phyloP scores from a whole-genome alignment of 2,113 vertebrate species.

The Neogobius melanostomus region DNA sequence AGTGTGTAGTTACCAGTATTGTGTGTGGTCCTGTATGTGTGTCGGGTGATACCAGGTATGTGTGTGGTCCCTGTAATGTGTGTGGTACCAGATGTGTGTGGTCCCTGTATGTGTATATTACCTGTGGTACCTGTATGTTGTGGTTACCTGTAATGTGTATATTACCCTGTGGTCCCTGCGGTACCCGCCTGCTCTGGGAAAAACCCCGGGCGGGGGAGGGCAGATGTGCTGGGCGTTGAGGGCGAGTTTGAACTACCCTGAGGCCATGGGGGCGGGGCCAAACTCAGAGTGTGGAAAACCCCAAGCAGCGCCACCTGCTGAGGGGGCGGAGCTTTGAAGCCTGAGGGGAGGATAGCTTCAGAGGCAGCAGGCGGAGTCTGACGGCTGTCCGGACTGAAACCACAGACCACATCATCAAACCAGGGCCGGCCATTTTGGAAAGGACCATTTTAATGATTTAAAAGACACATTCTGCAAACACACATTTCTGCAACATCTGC shows the following conservation, averaged over 20 bases:
- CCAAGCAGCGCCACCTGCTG: conserved; percentile 86
- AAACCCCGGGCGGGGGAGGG: conserved; percentile 89
- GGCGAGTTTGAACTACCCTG: conserved; percentile 19
- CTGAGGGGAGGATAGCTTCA: conserved; percentile 83
- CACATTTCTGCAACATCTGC: too few relatives aligned
- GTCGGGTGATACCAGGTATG: too few relatives aligned
- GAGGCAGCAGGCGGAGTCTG: conserved; percentile 85
- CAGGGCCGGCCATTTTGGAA: too few relatives aligned
- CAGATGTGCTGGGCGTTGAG: conserved; percentile 99
- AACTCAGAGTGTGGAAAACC: conserved; percentile 87
- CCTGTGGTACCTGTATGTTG: too few relatives aligned
- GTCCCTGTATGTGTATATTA: too few relatives aligned
- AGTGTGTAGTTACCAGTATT: too few relatives aligned
- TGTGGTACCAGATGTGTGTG: too few relatives aligned
- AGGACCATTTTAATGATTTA: too few relatives aligned
- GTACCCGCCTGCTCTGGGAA: conserved; percentile 74
- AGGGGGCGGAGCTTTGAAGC: conserved; percentile 75
- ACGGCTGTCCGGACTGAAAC: conserved; percentile 88
- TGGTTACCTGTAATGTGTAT: background rate
- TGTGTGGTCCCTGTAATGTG: too few relatives aligned
- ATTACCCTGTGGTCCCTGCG: background rate
- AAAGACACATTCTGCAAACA: too few relatives aligned
- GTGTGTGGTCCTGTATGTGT: too few relatives aligned
- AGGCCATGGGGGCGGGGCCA: conserved; percentile 79
- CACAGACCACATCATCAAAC: background rate